Base-by-base conservation (phyloP, 2,888 invertebrate genomes). In the Lycaena phlaeas region DNA sequence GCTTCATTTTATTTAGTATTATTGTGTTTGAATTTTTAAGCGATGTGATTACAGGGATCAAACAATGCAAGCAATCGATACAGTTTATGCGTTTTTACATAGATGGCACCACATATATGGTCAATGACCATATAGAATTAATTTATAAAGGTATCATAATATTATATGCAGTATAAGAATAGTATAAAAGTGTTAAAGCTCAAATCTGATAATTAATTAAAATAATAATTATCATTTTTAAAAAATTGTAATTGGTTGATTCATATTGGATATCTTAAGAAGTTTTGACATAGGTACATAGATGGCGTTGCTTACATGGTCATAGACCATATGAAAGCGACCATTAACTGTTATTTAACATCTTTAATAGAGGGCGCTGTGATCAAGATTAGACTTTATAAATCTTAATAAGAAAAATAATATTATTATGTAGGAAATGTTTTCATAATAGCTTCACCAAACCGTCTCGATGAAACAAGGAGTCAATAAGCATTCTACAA, bases 31-130 rank as follows among this genome's bases (percentile, higher is more conserved):
- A 22, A 5, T 4, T 7, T 9, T 18, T 11, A 34, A 22, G 10
- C 11, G n/a, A 5, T 11, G 10, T 34, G 1, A 11, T 6, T 22
- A 22, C 5, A 2, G 3, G 11, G 9, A 12, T 18, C 12, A 9
- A 30, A 10, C 29, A 12, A 18, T 11, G 1, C 27, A 11, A 4
- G 10, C 26, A 39, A 56, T 61, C 59, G 57, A 58, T 53, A 50
- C 50, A 53, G 57, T 64, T 54, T 59, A 0, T 7, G 0, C 10
- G 2, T 30, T 3, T 14, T 5, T 9, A 3, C 27, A 34, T 31
- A 74, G 74, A 64, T 61, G 70, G 52, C 65, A 45, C 38, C 48
- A 36, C 9, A 36, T 6, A 28, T 45, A 61, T 59, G 61, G 53
- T 58, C 56, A 29, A 30, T 10, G 52, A 52, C 53, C 57, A 54